These are phyloP conservation scores for Tetramorium alpestre DNA, from an alignment of 1,140 invertebrate species.

Conservation along the genomic window DNA sequence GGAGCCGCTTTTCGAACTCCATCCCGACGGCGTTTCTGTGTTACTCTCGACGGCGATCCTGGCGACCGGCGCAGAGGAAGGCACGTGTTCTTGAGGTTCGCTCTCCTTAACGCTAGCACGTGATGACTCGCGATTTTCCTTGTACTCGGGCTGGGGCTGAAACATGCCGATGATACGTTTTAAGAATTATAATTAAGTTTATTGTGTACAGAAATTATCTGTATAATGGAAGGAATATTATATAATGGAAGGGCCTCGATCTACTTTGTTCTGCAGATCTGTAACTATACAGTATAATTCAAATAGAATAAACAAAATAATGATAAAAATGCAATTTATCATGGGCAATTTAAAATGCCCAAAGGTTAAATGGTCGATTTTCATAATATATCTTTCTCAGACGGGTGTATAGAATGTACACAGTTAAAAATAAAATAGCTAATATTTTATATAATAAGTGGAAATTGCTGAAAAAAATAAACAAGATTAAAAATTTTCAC, in stretches of 20 bases:
- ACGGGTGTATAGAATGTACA: not conserved
- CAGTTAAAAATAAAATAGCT: not conserved
- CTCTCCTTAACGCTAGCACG: constrained; percentile 81
- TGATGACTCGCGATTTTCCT: constrained; percentile 77
- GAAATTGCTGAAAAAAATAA: not conserved
- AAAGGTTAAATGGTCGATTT: not conserved
- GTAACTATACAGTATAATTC: not conserved
- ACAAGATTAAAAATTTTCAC: not conserved
- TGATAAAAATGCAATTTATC: not conserved
- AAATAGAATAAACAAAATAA: not conserved
- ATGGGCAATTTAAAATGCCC: not conserved
- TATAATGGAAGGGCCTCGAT: not conserved
- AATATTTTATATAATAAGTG: not conserved
- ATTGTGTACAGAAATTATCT: not conserved
- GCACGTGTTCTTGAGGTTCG: constrained; percentile 82
- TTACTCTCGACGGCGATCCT: constrained; percentile 79
- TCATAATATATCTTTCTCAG: not conserved
- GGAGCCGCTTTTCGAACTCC: constrained; percentile 74
- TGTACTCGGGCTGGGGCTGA: constrained; percentile 78
- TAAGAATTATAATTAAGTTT: not conserved
- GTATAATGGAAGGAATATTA: not conserved
- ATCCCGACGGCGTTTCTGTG: constrained; percentile 79
- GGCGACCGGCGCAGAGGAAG: constrained; percentile 80
- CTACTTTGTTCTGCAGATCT: not conserved
- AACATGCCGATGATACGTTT: constrained; percentile 28